Percentiles rank a stretch among this genome's conserved stretches.
Conservation (phyloP, 1,140 invertebrate species). For the Halictus rubicundus region DNA sequence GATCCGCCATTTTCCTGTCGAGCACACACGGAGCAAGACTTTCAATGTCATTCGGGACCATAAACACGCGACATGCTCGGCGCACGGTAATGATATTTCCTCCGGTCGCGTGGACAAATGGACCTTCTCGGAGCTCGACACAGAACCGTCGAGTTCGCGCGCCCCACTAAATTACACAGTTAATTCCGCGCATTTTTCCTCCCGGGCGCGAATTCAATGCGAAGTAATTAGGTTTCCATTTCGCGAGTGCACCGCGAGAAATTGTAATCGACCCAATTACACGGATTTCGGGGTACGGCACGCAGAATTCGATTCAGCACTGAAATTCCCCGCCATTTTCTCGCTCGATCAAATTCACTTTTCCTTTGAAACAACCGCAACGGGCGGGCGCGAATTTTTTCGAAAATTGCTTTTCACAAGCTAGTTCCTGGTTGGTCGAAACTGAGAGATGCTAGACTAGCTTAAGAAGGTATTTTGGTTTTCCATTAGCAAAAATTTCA, state of each 20-base stretch:
- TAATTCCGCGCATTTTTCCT: conserved; percentile 1
- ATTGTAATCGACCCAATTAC: conserved; percentile 1
- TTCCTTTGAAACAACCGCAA: neutral
- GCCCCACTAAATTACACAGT: neutral
- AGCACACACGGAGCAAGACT: neutral
- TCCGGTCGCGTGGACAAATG: neutral
- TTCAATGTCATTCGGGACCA: neutral
- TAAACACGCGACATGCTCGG: neutral
- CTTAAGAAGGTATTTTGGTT: no score
- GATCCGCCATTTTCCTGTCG: neutral
- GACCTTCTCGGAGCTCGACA: neutral
- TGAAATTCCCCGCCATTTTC: neutral
- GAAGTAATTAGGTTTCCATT: neutral
- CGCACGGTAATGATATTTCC: conserved; percentile 3
- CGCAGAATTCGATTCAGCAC: neutral
- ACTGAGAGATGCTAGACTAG: no score
- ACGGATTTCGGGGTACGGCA: neutral
- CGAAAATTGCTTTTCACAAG: no score
- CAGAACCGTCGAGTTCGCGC: neutral
- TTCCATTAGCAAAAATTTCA: no score
- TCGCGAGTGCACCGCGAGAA: neutral
- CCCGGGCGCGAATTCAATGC: neutral
- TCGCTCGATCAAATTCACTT: neutral
- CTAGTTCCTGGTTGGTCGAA: no score
- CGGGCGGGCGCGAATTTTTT: no score